A percentile compares a stretch with the other conserved stretches of the same genome.
Evolutionary conservation across 1,140 invertebrate species (phyloP).

Genomic region (Neodiprion lecontei): DNA sequence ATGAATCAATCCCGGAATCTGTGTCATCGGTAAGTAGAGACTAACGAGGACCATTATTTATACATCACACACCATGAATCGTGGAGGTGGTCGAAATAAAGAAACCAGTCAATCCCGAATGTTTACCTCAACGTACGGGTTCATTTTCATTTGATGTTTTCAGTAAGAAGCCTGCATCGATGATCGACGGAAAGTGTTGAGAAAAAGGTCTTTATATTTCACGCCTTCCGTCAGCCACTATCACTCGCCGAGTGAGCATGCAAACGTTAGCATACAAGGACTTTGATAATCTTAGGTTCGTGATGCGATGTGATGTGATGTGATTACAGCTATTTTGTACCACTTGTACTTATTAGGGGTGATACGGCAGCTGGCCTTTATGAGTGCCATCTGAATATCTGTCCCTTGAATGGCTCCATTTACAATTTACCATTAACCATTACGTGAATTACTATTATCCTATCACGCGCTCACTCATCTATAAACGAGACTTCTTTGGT

Average conservation of each 20-base stretch:
- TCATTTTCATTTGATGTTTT: too few relatives aligned
- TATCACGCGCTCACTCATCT: constrained; percentile 53
- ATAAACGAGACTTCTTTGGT: constrained; percentile 51
- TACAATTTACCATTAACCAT: constrained; percentile 57
- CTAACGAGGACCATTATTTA: too few relatives aligned
- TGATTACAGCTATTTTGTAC: constrained; percentile 63
- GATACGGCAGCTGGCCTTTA: constrained; percentile 58
- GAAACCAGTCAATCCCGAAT: too few relatives aligned
- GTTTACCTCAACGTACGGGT: too few relatives aligned
- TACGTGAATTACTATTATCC: constrained; percentile 65
- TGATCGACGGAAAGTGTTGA: too few relatives aligned
- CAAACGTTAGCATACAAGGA: constrained; percentile 14
- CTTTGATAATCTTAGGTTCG: constrained; percentile 29
- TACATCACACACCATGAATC: too few relatives aligned
- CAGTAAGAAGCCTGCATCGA: too few relatives aligned
- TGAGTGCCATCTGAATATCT: constrained; percentile 61
- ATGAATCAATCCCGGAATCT: too few relatives aligned
- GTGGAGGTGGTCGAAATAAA: too few relatives aligned
- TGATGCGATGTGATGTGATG: constrained; percentile 29
- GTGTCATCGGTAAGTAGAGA: too few relatives aligned
- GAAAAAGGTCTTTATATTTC: too few relatives aligned
- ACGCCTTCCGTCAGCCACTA: too few relatives aligned
- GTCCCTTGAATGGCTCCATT: constrained; percentile 53
- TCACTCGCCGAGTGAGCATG: background rate
- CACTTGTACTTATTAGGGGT: constrained; percentile 63